Evolutionary conservation across 1,140 invertebrate species (phyloP).

Genomic region (Drosophila sechellia): DNA sequence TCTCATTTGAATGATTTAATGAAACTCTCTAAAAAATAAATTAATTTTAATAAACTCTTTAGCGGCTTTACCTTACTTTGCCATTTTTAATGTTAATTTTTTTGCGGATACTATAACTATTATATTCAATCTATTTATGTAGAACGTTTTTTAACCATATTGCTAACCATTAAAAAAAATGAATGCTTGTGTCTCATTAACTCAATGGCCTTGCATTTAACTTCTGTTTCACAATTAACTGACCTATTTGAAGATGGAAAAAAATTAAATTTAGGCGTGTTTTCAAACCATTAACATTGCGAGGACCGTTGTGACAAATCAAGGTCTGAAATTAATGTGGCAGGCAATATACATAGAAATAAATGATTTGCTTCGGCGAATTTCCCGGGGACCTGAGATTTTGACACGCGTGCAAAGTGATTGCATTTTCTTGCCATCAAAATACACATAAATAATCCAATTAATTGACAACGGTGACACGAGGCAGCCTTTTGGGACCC

Average conservation of each 20-base stretch:
- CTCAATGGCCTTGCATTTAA: slow-evolving; percentile 39
- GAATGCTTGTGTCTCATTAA: slow-evolving; percentile 40
- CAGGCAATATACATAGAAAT: not conserved
- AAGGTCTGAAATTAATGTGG: slow-evolving; percentile 2
- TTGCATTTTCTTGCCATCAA: slow-evolving; percentile 64
- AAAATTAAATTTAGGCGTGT: not conserved
- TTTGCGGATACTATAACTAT: not conserved
- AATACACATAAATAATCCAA: slow-evolving; percentile 78
- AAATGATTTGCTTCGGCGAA: slow-evolving; percentile 1
- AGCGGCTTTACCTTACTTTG: not conserved
- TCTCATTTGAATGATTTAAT: not conserved
- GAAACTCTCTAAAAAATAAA: not conserved
- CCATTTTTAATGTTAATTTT: not conserved
- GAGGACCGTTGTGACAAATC: slow-evolving; percentile 7
- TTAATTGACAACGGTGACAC: slow-evolving; percentile 73
- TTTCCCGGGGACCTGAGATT: slow-evolving; percentile 13
- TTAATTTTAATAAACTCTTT: not conserved
- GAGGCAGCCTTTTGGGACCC: slow-evolving; percentile 57
- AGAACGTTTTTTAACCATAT: not conserved
- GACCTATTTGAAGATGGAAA: slow-evolving; percentile 11
- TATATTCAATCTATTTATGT: not conserved
- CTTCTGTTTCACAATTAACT: slow-evolving; percentile 22
- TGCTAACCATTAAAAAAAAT: slow-evolving; percentile 11
- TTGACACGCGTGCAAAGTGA: slow-evolving; percentile 43
- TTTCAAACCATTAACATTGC: not conserved